These are phyloP conservation scores for Ophonus ardosiacus DNA, from an alignment of 2,888 invertebrate species.

Conservation along the genomic window DNA sequence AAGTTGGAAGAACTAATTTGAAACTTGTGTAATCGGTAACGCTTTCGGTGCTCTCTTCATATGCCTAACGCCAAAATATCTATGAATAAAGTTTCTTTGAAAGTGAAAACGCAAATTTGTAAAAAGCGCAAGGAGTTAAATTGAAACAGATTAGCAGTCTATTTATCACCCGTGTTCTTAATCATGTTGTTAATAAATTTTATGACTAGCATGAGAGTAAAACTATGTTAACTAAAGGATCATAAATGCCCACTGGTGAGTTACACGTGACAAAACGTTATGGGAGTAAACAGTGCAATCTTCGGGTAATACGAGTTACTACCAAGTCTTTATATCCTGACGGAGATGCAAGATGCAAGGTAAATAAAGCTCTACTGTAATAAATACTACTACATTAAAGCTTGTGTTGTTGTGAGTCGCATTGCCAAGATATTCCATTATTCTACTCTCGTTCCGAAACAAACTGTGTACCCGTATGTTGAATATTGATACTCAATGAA, in stretches of 20 bases:
- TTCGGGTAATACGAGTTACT: not conserved
- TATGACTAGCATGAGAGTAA: not conserved
- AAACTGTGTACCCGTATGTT: not conserved
- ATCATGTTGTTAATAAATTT: not conserved
- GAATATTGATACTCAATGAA: not conserved
- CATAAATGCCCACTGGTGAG: not conserved
- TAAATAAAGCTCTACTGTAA: slow-evolving; percentile 11
- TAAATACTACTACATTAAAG: slow-evolving; percentile 18
- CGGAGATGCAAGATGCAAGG: not conserved
- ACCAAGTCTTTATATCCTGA: slow-evolving; percentile 5
- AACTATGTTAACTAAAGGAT: not conserved
- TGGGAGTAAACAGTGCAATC: not conserved
- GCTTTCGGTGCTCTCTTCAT: too few species aligned
- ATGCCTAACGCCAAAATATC: too few species aligned
- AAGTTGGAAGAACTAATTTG: too few species aligned
- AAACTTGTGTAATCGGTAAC: too few species aligned
- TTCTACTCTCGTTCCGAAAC: not conserved
- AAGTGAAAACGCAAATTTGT: too few species aligned
- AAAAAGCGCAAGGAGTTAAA: too few species aligned
- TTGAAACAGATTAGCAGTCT: too few species aligned
- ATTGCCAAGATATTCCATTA: not conserved
- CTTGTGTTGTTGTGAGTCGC: not conserved
- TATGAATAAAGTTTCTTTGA: too few species aligned
- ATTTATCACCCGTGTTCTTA: not conserved
- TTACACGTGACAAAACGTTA: not conserved